Evolutionary conservation across 2,113 vertebrate species (phyloP).

Genomic region (Calidris pygmaea): DNA sequence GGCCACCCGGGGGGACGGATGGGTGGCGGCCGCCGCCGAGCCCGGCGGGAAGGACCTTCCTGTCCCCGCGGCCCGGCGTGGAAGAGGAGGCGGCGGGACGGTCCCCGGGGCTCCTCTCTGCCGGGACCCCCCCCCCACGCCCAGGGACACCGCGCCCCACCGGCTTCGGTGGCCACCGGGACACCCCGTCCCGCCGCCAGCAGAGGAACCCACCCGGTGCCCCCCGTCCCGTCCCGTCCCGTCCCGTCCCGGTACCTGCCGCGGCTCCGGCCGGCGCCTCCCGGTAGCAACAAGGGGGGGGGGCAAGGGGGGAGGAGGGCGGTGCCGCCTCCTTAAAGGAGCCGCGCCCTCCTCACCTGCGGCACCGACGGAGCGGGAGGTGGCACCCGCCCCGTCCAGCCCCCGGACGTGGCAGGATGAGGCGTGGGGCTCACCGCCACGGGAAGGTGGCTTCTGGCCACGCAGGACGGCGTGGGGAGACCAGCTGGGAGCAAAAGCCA

Average conservation of each 20-base stretch:
- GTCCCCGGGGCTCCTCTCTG: not conserved
- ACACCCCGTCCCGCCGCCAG: not conserved
- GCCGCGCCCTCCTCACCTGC: not conserved
- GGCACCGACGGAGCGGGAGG: not conserved
- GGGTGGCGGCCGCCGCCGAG: not conserved
- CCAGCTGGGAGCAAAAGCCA: not conserved
- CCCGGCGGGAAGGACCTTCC: not conserved
- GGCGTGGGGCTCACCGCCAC: accelerated
- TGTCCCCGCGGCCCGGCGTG: not conserved
- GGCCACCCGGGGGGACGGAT: not conserved
- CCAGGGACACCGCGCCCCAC: not conserved
- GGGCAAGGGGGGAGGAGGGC: not conserved
- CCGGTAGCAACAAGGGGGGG: not conserved
- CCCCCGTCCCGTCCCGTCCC: not conserved
- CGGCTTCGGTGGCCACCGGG: not conserved
- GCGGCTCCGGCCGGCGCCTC: not conserved
- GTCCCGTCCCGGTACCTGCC: not conserved
- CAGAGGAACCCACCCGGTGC: not conserved
- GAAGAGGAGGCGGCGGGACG: too few species aligned
- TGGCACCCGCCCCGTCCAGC: not conserved
- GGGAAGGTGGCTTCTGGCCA: not conserved
- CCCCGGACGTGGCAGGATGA: not conserved
- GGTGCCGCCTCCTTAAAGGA: conserved; percentile 24
- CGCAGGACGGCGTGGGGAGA: not conserved
- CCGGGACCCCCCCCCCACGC: not conserved